Evolutionary conservation across 1,140 invertebrate species (phyloP).

Genomic region (Drosophila sp.): DNA sequence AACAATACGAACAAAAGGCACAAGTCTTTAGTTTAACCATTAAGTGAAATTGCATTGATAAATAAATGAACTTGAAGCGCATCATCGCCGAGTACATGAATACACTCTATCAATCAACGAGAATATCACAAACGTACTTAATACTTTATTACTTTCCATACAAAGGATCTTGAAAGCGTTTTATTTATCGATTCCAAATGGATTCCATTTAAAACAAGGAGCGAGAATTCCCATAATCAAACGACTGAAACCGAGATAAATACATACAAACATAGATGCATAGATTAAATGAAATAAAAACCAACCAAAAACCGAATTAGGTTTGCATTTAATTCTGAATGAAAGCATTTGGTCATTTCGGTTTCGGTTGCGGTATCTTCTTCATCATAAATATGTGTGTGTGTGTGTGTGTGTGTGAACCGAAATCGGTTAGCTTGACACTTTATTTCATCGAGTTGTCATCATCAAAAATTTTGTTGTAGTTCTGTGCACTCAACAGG

Average conservation of each 20-base stretch:
- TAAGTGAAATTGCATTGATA: constrained; percentile 59
- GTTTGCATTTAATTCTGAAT: background rate
- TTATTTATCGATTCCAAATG: too few species aligned
- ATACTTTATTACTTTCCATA: too few species aligned
- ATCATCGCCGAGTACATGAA: constrained; percentile 17
- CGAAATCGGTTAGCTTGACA: background rate
- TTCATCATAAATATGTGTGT: background rate
- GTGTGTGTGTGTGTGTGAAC: background rate
- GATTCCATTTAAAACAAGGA: too few species aligned
- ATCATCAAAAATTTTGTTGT: background rate
- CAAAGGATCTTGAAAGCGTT: too few species aligned
- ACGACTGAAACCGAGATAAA: too few species aligned
- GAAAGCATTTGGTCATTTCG: background rate
- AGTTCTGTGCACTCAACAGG: background rate
- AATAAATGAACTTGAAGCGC: constrained; percentile 44
- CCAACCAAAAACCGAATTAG: background rate
- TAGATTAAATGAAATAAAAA: background rate
- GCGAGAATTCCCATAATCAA: too few species aligned
- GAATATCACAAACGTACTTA: too few species aligned
- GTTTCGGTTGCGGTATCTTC: background rate
- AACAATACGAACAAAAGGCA: constrained; percentile 69
- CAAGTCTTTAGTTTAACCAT: constrained; percentile 36
- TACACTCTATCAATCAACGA: background rate
- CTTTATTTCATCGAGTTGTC: background rate
- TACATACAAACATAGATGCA: background rate